A percentile compares a stretch with the other conserved stretches of the same genome.
phyloP scores from a whole-genome alignment of 2,888 invertebrate genomes.

The Cryptus armator region DNA sequence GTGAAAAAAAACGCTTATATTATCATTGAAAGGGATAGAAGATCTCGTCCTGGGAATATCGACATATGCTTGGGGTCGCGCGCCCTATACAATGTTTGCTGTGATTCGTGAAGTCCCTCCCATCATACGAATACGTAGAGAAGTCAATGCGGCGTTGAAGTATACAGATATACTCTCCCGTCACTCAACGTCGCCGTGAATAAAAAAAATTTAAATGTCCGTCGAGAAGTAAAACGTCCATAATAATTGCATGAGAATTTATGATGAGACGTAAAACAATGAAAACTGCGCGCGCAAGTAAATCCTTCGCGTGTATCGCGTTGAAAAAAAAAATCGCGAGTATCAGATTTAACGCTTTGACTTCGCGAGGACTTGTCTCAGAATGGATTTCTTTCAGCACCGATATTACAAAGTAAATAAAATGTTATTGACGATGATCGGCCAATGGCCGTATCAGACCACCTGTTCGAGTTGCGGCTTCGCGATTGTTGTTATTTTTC shows the following conservation, averaged over 20 bases:
- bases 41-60: neutral
- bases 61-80: neutral
- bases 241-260: too few relatives aligned
- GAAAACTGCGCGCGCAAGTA: too few relatives aligned
- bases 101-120: neutral
- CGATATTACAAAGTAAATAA: conserved; percentile 41
- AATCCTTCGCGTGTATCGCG: too few relatives aligned
- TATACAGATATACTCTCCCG: neutral
- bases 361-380: neutral
- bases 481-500: neutral
- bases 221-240: neutral
- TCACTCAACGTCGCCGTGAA: neutral
- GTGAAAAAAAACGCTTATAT: neutral
- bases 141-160: neutral
- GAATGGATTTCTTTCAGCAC: conserved; percentile 36
- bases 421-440: conserved; percentile 38
- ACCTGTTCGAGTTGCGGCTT: neutral
- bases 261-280: too few relatives aligned
- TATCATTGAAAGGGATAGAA: neutral
- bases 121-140: neutral
- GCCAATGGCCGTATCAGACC: conserved; percentile 56
- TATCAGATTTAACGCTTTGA: too few relatives aligned
- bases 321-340: neutral
- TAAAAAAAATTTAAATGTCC: neutral
- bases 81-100: neutral